Conservation (phyloP, 2,113 vertebrate genomes). For the Lycocorax pyrrhopterus region DNA sequence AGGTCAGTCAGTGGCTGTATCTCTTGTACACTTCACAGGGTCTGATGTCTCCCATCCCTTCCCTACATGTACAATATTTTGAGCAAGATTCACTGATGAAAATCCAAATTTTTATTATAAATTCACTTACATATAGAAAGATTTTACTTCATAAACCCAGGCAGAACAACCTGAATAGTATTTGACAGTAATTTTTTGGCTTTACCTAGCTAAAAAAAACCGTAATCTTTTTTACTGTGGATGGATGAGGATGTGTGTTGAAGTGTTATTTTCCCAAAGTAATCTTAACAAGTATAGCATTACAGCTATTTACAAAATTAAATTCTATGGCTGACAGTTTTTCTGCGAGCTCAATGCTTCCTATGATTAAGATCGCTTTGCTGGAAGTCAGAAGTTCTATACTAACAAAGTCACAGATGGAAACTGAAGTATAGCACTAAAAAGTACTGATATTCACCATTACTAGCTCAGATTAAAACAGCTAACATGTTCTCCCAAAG, state of each 20-base stretch:
- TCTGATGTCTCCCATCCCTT: background rate
- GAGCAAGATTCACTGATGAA: background rate
- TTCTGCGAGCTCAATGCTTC: background rate
- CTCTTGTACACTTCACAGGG: background rate
- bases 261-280: background rate
- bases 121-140: background rate
- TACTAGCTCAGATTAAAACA: background rate
- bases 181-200: background rate
- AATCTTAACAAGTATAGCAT: background rate
- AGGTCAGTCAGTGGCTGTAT: background rate
- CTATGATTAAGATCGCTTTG: background rate
- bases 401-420: background rate
- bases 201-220: background rate
- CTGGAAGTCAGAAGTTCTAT: background rate
- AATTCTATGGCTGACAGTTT: background rate
- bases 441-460: background rate
- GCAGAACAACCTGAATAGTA: background rate
- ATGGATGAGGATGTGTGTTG: background rate
- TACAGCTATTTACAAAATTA: slow-evolving; percentile 5
- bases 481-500: background rate
- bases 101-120: background rate
- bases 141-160: background rate
- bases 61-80: background rate
- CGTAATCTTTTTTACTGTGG: background rate
- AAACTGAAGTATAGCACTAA: background rate